A percentile compares a stretch with the other conserved stretches of the same genome.
These are phyloP conservation scores for Monopterus albus DNA, from an alignment of 2,113 vertebrate genomes.

Conservation along the genomic window DNA sequence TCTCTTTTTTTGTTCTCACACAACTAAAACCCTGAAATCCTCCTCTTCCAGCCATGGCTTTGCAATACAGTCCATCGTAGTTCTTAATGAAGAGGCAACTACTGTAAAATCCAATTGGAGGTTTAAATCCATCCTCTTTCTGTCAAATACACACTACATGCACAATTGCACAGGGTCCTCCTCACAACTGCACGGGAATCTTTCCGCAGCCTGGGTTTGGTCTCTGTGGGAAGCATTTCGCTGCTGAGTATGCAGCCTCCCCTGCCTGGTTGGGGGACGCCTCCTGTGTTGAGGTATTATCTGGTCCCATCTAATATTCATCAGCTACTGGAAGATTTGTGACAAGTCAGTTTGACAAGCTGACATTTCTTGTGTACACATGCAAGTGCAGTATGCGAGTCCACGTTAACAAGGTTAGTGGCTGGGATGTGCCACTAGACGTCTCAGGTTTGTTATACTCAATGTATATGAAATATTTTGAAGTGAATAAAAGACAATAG, in stretches of 20 bases:
- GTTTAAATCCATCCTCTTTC: constrained; percentile 38
- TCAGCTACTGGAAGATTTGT: constrained; percentile 71
- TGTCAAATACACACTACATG: constrained; percentile 36
- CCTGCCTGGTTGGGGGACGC: constrained; percentile 57
- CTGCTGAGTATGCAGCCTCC: constrained; percentile 68
- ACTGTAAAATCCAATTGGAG: constrained; percentile 65
- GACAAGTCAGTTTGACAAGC: constrained; percentile 62
- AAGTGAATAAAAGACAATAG: no score
- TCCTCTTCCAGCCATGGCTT: constrained; percentile 46
- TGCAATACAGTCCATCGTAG: constrained; percentile 46
- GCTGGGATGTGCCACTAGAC: no score
- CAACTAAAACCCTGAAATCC: constrained; percentile 52
- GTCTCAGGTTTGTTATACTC: no score
- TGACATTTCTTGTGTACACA: constrained; percentile 49
- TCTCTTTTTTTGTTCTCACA: constrained; percentile 34
- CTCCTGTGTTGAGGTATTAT: constrained; percentile 68
- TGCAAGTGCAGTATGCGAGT: constrained; percentile 20
- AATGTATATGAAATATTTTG: no score
- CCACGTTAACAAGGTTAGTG: constrained; percentile 19
- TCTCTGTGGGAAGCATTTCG: constrained; percentile 69
- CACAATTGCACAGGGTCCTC: constrained; percentile 49
- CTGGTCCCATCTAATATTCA: constrained; percentile 78
- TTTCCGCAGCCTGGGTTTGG: constrained; percentile 46
- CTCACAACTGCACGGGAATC: constrained; percentile 47
- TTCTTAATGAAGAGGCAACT: constrained; percentile 67